Evolutionary conservation across 2,888 invertebrate species (phyloP), one percentile per base, ranked within the genome.

Genomic region (Chalcis sispes): DNA sequence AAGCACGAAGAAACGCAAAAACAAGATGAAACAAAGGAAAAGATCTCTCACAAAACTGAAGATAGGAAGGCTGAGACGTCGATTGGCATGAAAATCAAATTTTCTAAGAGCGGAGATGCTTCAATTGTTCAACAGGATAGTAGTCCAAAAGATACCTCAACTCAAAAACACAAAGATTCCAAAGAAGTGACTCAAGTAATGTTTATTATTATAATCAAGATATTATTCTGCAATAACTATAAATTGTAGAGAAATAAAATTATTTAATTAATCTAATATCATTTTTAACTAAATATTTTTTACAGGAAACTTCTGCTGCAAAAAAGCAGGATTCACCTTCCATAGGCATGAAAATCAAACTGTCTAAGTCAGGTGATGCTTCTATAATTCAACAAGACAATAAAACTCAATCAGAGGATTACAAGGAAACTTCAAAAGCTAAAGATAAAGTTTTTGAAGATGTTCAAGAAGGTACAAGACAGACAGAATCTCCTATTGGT

Each of bases 21-120:
- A 23, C 56, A 46, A 2, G 75, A 78, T 1, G 69, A 76, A 4
- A 7, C 29, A 1, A 72, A 69, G 10, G 71, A 71, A 0, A 76
- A 76, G 18, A 7, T 81, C 1, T 32, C 58, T 25, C 80, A 80
- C 0, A 85, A 85, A 32, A 15, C 7, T 1, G 10, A 82, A 83
- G 1, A n/a, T 1, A 81, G 72, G 52, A 83, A 83, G 4, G 7
- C 64, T 0, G 71, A 69, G 5, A 15, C 29, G 20, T 81, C 85
- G 3, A 82, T 87, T 23, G 86, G 86, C 5, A 85, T 88, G 86
- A 88, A 88, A 73, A 84, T 88, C 25, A 88, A 88, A 75, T 75
- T 88, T 23, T 85, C 83, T 0, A 80, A 85, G 77, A 77, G 25
- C 40, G 70, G 86, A 0, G 86, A 86, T 79, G 85, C 80, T 1